These are phyloP conservation scores for Ylistrum balloti DNA, from an alignment of 1,140 invertebrate species.

Conservation along the genomic window DNA sequence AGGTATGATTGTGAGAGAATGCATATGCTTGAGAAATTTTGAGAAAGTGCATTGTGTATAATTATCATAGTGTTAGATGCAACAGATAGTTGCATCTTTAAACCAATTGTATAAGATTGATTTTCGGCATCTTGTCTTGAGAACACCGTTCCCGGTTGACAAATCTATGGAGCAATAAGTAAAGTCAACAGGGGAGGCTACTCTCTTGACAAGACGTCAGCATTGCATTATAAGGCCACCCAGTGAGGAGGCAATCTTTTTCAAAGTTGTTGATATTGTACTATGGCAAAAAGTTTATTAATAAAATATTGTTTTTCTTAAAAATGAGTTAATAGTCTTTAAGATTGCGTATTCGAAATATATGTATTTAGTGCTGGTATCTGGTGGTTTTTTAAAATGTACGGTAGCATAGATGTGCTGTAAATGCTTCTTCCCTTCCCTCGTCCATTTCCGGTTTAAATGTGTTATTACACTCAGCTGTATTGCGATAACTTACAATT, in stretches of 20 bases:
- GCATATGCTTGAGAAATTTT: too few relatives aligned
- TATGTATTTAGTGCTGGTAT: too few relatives aligned
- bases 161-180: not conserved
- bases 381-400: too few relatives aligned
- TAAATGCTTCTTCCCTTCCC: too few relatives aligned
- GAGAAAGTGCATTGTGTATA: not conserved
- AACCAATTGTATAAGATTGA: not conserved
- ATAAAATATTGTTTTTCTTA: constrained; percentile 36
- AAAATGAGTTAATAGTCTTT: not conserved
- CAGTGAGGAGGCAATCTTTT: constrained; percentile 24
- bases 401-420: too few relatives aligned
- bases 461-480: too few relatives aligned
- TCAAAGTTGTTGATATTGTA: constrained; percentile 40
- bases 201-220: not conserved
- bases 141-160: not conserved
- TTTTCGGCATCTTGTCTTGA: not conserved
- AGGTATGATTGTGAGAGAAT: not conserved
- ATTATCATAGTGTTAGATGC: constrained; percentile 33
- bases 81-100: constrained; percentile 34
- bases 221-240: constrained; percentile 29
- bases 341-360: too few relatives aligned
- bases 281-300: constrained; percentile 31
- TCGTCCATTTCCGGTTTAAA: too few relatives aligned
- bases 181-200: not conserved
- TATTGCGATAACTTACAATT: too few relatives aligned